phyloP scores from a whole-genome alignment of 2,113 vertebrate genomes.

The Seriola rivoliana region DNA sequence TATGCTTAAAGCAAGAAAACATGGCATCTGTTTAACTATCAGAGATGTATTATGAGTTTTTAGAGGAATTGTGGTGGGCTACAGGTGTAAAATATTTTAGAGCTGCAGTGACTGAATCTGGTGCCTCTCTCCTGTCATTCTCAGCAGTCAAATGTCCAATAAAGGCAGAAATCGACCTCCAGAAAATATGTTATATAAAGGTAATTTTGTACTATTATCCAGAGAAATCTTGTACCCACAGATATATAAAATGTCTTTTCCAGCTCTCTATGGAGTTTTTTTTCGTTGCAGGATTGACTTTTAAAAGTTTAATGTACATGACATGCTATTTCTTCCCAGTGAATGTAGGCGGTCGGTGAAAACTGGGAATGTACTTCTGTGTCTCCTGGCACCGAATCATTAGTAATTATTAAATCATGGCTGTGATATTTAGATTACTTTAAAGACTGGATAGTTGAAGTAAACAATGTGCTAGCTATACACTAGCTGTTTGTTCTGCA shows the following conservation, averaged over 20 bases:
- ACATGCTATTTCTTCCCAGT: not conserved
- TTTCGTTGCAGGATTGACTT: not conserved
- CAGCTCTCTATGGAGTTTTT: not conserved
- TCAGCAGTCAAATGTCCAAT: not conserved
- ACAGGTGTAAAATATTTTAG: not conserved
- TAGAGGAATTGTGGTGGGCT: not conserved
- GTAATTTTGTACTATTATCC: not conserved
- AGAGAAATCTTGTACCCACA: not conserved
- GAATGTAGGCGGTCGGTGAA: slow-evolving; percentile 28
- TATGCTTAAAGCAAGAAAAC: not conserved
- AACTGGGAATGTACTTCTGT: slow-evolving; percentile 50
- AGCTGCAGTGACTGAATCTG: not conserved
- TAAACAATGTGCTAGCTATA: slow-evolving; percentile 39
- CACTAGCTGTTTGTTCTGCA: slow-evolving; percentile 44
- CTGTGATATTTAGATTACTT: slow-evolving; percentile 55
- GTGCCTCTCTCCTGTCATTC: not conserved
- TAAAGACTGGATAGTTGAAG: slow-evolving; percentile 28
- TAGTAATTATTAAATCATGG: slow-evolving; percentile 59
- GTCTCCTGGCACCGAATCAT: slow-evolving; percentile 52
- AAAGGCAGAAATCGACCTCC: not conserved
- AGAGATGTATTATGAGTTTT: not conserved
- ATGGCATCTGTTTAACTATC: not conserved
- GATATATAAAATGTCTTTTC: not conserved
- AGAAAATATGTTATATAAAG: not conserved
- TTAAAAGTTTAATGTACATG: not conserved